Base-by-base conservation (phyloP, 2,797 vertebrate species). In the Pogonophryne albipinna region DNA sequence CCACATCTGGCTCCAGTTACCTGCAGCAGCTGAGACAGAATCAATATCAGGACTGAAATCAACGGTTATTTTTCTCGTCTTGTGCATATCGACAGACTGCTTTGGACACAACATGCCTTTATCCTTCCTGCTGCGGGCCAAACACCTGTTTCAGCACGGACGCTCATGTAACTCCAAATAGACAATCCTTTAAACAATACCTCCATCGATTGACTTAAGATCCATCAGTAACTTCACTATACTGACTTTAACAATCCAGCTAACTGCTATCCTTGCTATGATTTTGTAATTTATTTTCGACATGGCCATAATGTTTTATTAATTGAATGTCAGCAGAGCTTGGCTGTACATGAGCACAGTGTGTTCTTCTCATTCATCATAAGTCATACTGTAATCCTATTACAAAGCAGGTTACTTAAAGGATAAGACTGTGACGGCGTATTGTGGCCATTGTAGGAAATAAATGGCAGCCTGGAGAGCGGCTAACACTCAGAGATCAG, bases 1-100 rank as follows among this genome's bases (percentile, higher is more conserved):
- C 59, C 78, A 78, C 83, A 86, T 88, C 82, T 82, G 89, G 79
- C 81, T 71, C 3, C 2, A 31, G 44, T 27, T 66, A 72, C 68
- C 67, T 83, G 72, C 20, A 57, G 62, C 3, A 46, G 69, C 20
- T 16, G 63, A 71, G 42, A 45, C 19, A 3, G 42, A 66, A 72
- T 50, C 17, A 10, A 17, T 77, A 34, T 41, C 6, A 38, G 34
- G 34, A 38, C 34, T 38, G 34, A 38, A 38, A 19, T 15, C 4
- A 52, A 56, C 1, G 19, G 64, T 42, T 46, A 7, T 38, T 75
- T 66, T 55, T 57, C 16, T 58, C 13, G 9, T 75, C 41, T 46
- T 34, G 12, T 51, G 0, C 49, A 10, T 15, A n/a, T 19, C 7
- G 1, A 62, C 16, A 27, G 20, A 20, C 55, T 52, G 61, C 41